These are phyloP conservation scores for Euproctis similis DNA, from an alignment of 2,888 invertebrate species.

Conservation along the genomic window DNA sequence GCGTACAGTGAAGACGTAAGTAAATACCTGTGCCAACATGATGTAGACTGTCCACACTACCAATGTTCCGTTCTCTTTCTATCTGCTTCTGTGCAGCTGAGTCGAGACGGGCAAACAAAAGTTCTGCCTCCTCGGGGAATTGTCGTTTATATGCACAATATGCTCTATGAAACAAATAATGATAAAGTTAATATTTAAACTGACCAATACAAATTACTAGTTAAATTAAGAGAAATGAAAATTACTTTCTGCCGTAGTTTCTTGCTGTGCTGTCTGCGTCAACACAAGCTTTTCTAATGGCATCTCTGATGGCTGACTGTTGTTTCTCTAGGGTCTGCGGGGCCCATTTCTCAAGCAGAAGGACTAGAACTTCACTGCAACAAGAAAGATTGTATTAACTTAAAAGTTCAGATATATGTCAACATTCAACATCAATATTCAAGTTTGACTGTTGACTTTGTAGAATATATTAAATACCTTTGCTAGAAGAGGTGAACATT, in stretches of 20 bases:
- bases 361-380: slow-evolving; percentile 87
- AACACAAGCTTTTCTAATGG: slow-evolving; percentile 88
- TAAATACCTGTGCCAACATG: slow-evolving; percentile 56
- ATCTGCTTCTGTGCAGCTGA: slow-evolving; percentile 78
- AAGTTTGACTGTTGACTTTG: no score
- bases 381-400: slow-evolving; percentile 16
- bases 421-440: no score
- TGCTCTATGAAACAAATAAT: slow-evolving; percentile 83
- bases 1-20: no score
- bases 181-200: no score
- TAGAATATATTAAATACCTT: no score
- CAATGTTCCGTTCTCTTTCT: slow-evolving; percentile 62
- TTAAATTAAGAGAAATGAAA: no score
- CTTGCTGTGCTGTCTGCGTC: slow-evolving; percentile 96
- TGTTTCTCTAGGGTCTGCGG: slow-evolving; percentile 88
- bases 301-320: slow-evolving; percentile 84
- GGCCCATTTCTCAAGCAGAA: slow-evolving; percentile 92
- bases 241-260: slow-evolving; percentile 86
- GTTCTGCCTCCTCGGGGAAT: slow-evolving; percentile 93
- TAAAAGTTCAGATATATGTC: not conserved
- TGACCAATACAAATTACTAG: no score
- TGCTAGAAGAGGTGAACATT: no score
- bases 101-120: slow-evolving; percentile 88
- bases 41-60: slow-evolving; percentile 60
- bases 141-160: slow-evolving; percentile 92